Conservation (phyloP, 2,888 invertebrate species). For the Agrochola lota region DNA sequence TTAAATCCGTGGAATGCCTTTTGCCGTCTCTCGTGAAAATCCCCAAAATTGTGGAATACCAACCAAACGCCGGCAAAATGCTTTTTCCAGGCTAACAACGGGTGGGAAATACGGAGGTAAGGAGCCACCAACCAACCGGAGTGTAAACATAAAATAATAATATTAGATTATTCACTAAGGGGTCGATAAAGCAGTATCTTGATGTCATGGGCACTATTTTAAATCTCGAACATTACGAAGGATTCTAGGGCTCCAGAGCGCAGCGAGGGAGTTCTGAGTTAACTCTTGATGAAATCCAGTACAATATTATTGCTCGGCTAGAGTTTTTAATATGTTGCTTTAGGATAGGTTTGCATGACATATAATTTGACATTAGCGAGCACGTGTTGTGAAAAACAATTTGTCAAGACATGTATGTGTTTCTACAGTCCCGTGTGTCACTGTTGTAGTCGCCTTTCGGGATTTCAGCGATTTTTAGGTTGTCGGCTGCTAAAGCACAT, state of each 20-base stretch:
- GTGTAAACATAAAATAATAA: neutral
- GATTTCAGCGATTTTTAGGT: constrained; percentile 58
- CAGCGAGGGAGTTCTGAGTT: too few species aligned
- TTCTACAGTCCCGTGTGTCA: constrained; percentile 25
- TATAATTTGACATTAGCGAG: too few species aligned
- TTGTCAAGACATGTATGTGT: neutral
- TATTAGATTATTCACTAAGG: too few species aligned
- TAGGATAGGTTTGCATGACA: too few species aligned
- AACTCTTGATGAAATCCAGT: too few species aligned
- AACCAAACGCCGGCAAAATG: constrained; percentile 45
- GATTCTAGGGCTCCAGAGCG: too few species aligned
- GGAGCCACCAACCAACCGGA: neutral
- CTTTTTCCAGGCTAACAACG: constrained; percentile 49
- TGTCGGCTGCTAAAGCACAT: constrained; percentile 34
- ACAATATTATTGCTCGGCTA: too few species aligned
- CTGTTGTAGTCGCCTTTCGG: constrained; percentile 31
- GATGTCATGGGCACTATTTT: too few species aligned
- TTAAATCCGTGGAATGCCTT: constrained; percentile 44
- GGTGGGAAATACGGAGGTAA: constrained; percentile 1
- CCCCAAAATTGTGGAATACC: constrained; percentile 46
- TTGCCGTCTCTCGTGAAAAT: constrained; percentile 35
- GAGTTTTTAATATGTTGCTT: too few species aligned
- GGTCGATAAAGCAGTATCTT: too few species aligned
- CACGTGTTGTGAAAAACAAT: too few species aligned
- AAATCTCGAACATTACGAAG: too few species aligned